phyloP scores from a whole-genome alignment of 2,113 vertebrate species.

The Macquaria australasica region DNA sequence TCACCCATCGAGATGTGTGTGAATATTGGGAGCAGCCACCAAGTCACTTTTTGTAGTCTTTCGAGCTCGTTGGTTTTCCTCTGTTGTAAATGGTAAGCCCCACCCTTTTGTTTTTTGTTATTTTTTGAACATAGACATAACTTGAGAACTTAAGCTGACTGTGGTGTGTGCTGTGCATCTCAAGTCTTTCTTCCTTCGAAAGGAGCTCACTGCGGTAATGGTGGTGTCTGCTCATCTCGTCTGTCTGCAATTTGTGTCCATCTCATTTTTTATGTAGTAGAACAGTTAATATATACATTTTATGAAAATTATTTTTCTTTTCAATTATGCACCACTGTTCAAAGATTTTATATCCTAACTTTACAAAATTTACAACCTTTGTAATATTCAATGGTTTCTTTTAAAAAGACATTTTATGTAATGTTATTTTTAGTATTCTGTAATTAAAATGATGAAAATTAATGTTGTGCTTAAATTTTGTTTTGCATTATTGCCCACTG shows the following conservation, averaged over 20 bases:
- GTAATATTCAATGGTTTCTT: slow-evolving; percentile 87
- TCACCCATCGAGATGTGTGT: slow-evolving; percentile 59
- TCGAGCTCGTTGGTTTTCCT: slow-evolving; percentile 55
- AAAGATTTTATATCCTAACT: slow-evolving; percentile 88
- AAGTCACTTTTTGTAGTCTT: slow-evolving; percentile 81
- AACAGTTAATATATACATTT: slow-evolving; percentile 86
- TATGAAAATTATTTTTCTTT: slow-evolving; percentile 84
- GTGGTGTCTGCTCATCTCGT: slow-evolving; percentile 77
- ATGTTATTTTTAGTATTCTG: slow-evolving; percentile 88
- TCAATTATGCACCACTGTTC: slow-evolving; percentile 86
- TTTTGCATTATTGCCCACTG: background rate
- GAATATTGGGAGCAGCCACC: slow-evolving; percentile 80
- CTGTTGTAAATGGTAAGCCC: slow-evolving; percentile 72
- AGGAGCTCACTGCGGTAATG: slow-evolving; percentile 75
- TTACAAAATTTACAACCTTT: slow-evolving; percentile 87
- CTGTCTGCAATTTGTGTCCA: slow-evolving; percentile 81
- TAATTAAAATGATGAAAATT: slow-evolving; percentile 85
- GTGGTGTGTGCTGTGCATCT: slow-evolving; percentile 79
- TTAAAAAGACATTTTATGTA: slow-evolving; percentile 87
- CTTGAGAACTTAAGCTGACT: slow-evolving; percentile 76
- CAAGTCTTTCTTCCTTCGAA: slow-evolving; percentile 71
- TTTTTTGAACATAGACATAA: slow-evolving; percentile 65
- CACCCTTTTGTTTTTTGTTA: slow-evolving; percentile 10
- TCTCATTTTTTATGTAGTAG: slow-evolving; percentile 83
- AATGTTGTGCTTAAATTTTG: background rate